phyloP scores from a whole-genome alignment of 2,888 invertebrate species.

The Drosophila eohydei region DNA sequence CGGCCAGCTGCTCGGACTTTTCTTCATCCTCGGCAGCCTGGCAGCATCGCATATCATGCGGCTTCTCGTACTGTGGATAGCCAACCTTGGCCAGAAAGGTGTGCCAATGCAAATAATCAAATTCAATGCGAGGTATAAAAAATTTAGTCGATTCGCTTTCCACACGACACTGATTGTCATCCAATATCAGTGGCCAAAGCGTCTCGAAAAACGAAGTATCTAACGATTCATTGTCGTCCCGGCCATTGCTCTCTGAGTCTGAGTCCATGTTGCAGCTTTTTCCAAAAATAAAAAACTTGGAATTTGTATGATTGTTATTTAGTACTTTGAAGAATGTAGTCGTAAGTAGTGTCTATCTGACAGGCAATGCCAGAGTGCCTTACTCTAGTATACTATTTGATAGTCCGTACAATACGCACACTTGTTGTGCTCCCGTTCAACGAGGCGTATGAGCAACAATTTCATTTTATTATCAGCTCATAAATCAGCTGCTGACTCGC shows the following conservation, averaged over 20 bases:
- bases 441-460: slow-evolving; percentile 55
- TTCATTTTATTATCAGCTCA: slow-evolving; percentile 74
- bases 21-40: slow-evolving; percentile 26
- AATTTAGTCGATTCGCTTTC: slow-evolving; percentile 41
- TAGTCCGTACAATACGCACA: slow-evolving; percentile 8
- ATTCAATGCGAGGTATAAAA: slow-evolving; percentile 64
- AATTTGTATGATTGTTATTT: slow-evolving; percentile 63
- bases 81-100: slow-evolving; percentile 60
- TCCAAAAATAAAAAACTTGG: slow-evolving; percentile 36
- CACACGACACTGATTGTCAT: slow-evolving; percentile 68
- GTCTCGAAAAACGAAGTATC: slow-evolving; percentile 66
- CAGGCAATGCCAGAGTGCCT: slow-evolving; percentile 23
- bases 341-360: slow-evolving; percentile 23
- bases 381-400: not conserved
- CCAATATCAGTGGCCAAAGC: slow-evolving; percentile 79
- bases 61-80: slow-evolving; percentile 57
- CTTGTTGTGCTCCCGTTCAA: slow-evolving; percentile 21
- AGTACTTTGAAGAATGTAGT: slow-evolving; percentile 23
- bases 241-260: not conserved
- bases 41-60: slow-evolving; percentile 56
- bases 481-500: slow-evolving; percentile 64
- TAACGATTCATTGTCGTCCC: slow-evolving; percentile 31
- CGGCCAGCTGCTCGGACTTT: slow-evolving; percentile 26
- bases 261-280: slow-evolving; percentile 15
- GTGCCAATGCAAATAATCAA: slow-evolving; percentile 69